Conservation (phyloP, 2,113 vertebrate genomes). For the Daubentonia madagascariensis region DNA sequence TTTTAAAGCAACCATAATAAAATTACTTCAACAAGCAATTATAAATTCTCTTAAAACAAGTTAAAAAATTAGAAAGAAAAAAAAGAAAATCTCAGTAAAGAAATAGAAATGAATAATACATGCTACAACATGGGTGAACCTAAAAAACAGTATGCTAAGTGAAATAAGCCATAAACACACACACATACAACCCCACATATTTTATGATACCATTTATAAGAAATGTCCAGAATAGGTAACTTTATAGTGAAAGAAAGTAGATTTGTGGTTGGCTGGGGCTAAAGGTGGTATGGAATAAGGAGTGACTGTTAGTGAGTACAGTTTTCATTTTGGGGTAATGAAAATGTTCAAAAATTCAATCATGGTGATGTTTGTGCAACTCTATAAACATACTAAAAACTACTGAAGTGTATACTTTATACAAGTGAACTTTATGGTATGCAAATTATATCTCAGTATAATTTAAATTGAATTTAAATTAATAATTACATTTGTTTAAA, state of each 20-base stretch:
- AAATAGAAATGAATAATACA: not conserved
- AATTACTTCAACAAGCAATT: not conserved
- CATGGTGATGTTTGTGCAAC: not conserved
- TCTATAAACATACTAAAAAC: not conserved
- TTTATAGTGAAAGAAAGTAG: not conserved
- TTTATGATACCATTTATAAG: not conserved
- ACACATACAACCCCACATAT: not conserved
- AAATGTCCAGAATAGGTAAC: not conserved
- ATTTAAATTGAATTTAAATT: not conserved
- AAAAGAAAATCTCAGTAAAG: not conserved
- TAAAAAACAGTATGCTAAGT: not conserved
- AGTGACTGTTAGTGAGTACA: not conserved
- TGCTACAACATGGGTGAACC: not conserved
- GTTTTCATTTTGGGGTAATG: not conserved
- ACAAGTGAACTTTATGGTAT: not conserved
- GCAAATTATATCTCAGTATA: not conserved
- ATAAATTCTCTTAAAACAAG: not conserved
- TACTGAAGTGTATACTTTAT: not conserved
- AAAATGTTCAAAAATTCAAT: not conserved
- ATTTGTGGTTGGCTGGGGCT: not conserved
- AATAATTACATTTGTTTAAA: not conserved
- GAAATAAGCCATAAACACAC: not conserved
- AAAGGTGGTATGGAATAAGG: not conserved
- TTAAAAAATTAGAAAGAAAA: conserved; percentile 29
- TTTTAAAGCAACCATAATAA: conserved; percentile 11